Evolutionary conservation across 2,888 invertebrate genomes (phyloP), one percentile per base, ranked within the genome.

Genomic region (Gastracanthus pulcherrimus): DNA sequence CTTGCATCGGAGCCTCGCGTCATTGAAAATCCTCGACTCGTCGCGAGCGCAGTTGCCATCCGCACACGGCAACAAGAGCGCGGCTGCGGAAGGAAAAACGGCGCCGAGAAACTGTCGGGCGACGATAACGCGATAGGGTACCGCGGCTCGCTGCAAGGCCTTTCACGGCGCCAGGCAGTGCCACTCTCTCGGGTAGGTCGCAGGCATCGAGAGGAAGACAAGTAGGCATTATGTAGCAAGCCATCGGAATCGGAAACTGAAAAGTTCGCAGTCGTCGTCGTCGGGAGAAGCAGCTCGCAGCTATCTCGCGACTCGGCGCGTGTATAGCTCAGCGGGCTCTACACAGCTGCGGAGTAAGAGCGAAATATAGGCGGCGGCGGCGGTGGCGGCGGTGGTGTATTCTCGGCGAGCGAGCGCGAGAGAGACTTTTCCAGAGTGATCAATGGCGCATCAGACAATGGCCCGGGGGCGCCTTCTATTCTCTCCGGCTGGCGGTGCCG

Each of bases 381-480:
- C n/a, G n/a, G n/a, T n/a, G n/a, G n/a, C n/a, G n/a, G n/a, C 41
- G 7, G 66, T 45, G 31, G 7, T 4, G 74, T 60, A 60, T 11
- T 4, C 23, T 55, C 34, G 5, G 45, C 66, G 41, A 23, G 74
- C 45, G 51, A 76, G 74, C 62, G 72, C 11, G 48, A 29, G 34
- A 26, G 51, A 36, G 70, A 76, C 58, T 76, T 84, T 78, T 81
- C 69, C 78, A 62, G 78, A 70, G 74, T 81, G 81, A 78, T 81
- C 81, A 81, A 81, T 81, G 81, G 77, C 77, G 69, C 69, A 64
- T 70, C 81, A 78, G 81, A 81, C 81, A 81, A 81, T 81, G 70
- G 66, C 81, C 69, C 29, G 19, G 72, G n/a, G 67, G 81, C 76
- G 81, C n/a, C 51, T 70, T 60, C 81, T 77, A 62, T 81, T 81